phyloP scores from a whole-genome alignment of 64 coral and sea anemone species.

The Actinia equina region DNA sequence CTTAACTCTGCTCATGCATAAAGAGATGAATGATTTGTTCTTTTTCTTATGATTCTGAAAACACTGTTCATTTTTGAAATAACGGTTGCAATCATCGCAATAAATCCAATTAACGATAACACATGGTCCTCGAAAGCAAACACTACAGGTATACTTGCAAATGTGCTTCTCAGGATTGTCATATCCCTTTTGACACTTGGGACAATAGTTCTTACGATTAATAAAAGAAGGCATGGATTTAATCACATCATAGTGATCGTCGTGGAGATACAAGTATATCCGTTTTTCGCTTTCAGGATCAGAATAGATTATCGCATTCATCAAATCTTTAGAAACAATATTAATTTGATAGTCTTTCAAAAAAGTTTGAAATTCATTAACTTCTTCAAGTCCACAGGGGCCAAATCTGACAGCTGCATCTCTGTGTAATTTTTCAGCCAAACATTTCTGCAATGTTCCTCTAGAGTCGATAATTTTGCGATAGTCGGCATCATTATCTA shows the following conservation, averaged over 20 bases:
- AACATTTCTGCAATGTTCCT: background rate
- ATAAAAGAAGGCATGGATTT: constrained; percentile 34
- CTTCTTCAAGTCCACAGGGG: constrained; percentile 41
- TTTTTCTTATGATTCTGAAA: background rate
- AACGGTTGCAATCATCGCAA: background rate
- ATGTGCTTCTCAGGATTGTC: background rate
- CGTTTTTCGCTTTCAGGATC: constrained; percentile 33
- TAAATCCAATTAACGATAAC: background rate
- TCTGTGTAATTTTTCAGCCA: constrained; percentile 30
- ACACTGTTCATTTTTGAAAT: too few species aligned
- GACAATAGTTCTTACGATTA: constrained; percentile 18
- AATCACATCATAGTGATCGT: constrained; percentile 34
- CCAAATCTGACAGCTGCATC: constrained; percentile 16
- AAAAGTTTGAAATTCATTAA: constrained; percentile 38
- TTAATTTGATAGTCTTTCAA: constrained; percentile 36
- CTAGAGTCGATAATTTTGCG: background rate
- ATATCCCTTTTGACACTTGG: constrained; percentile 28
- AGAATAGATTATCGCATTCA: constrained; percentile 31
- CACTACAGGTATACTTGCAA: background rate
- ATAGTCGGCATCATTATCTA: background rate
- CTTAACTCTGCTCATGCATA: background rate
- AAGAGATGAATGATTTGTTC: background rate
- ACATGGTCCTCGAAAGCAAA: background rate
- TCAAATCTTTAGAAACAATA: constrained; percentile 33
- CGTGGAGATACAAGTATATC: constrained; percentile 11